phyloP scores from a whole-genome alignment of 2,888 invertebrate species.

The Aspidiotus rigidus region DNA sequence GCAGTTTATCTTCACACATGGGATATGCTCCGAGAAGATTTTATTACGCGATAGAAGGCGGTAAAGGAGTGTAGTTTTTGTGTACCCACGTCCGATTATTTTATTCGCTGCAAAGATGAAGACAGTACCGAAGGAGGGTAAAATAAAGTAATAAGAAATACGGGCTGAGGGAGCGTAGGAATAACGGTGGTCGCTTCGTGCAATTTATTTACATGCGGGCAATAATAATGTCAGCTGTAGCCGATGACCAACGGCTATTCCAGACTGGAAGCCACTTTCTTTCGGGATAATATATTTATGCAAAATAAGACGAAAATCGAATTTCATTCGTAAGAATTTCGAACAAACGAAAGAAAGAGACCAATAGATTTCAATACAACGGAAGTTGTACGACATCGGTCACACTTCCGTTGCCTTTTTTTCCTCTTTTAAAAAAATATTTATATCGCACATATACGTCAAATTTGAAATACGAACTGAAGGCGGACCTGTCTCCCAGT shows the following conservation, averaged over 20 bases:
- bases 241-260: conserved; percentile 30
- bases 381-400: conserved; percentile 21
- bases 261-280: background rate
- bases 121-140: conserved; percentile 12
- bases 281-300: conserved; percentile 31
- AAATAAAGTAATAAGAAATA: conserved; percentile 19
- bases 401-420: conserved; percentile 21
- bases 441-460: background rate
- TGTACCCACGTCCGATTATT: background rate
- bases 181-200: conserved; percentile 22
- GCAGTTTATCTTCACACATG: conserved; percentile 1
- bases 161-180: conserved; percentile 6
- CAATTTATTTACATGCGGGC: conserved; percentile 32
- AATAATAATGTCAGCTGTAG: conserved; percentile 33
- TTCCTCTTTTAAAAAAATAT: background rate
- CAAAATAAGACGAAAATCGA: conserved; percentile 31
- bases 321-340: conserved; percentile 28
- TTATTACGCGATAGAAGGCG: conserved; percentile 7
- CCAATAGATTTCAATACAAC: conserved; percentile 15
- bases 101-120: conserved; percentile 9
- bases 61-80: background rate
- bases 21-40: conserved; percentile 1
- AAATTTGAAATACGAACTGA: conserved; percentile 21
- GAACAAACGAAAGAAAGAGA: conserved; percentile 3
- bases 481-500: conserved; percentile 14